phyloP scores from a whole-genome alignment of 2,113 vertebrate genomes.

The Oncorhynchus gorbuscha region DNA sequence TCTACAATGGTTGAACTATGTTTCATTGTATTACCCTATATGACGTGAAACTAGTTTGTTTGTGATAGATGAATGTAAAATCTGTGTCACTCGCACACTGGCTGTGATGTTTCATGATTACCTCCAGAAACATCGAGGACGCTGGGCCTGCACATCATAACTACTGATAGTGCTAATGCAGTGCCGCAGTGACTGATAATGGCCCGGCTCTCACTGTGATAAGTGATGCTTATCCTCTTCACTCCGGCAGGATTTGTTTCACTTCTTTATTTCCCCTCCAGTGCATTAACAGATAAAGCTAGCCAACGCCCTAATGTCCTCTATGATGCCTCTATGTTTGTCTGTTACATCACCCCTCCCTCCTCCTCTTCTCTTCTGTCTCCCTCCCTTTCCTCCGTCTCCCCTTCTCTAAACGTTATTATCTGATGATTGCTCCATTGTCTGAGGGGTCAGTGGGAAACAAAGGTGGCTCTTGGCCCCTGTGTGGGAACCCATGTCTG shows the following conservation, averaged over 20 bases:
- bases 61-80: slow-evolving; percentile 53
- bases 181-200: slow-evolving; percentile 69
- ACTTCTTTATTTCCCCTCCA: slow-evolving; percentile 59
- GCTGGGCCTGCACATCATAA: slow-evolving; percentile 68
- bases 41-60: slow-evolving; percentile 23
- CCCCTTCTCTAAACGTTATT: slow-evolving; percentile 11
- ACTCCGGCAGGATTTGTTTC: slow-evolving; percentile 70
- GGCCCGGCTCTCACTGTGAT: slow-evolving; percentile 74
- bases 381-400: not conserved
- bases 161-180: slow-evolving; percentile 77
- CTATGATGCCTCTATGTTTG: slow-evolving; percentile 28
- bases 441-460: slow-evolving; percentile 50
- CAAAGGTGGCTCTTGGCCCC: slow-evolving; percentile 54
- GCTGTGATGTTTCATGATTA: slow-evolving; percentile 71
- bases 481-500: slow-evolving; percentile 41
- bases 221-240: slow-evolving; percentile 73
- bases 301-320: slow-evolving; percentile 48
- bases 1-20: too few relatives aligned
- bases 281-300: slow-evolving; percentile 61
- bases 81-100: slow-evolving; percentile 62
- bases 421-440: slow-evolving; percentile 41
- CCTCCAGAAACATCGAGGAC: slow-evolving; percentile 67
- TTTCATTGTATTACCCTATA: too few relatives aligned
- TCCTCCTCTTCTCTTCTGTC: slow-evolving; percentile 4
- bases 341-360: slow-evolving; percentile 16